Base-by-base conservation (phyloP, 2,797 vertebrate species). In the Sphenodon punctatus region DNA sequence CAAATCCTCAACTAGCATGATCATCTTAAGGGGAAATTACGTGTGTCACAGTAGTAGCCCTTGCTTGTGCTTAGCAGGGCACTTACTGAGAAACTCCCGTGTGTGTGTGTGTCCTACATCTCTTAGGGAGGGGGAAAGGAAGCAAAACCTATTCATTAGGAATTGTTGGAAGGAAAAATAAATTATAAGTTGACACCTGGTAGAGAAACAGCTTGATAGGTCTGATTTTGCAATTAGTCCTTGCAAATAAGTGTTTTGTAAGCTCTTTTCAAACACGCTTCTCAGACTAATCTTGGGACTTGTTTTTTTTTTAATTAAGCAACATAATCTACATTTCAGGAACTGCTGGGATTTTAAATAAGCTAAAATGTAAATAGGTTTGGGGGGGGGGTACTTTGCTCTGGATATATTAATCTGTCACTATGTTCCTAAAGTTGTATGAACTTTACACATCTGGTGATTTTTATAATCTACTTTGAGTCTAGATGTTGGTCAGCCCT, bases 1-100 rank as follows among this genome's bases (percentile, higher is more conserved):
- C 55, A 93, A 82, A 92, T 90, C 80, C 66, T 85, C 61, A 78
- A 63, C 75, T 3, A 49, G n/a, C 38, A 34, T 39, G 45, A 86
- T 83, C 77, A 72, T 85, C 78, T 90, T 84, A 86, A 63, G 68
- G 20, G 51, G 69, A 80, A 77, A 75, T 34, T 78, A 19, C 5
- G 4, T 53, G 13, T 65, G 30, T 17, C 8, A 22, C 80, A 75
- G 36, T 20, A 39, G 61, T 60, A 65, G 36, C 43, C 73, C 42
- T 45, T 48, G 36, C 34, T n/a, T 60, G 25, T 61, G 23, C 64
- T 55, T 55, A 16, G 32, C 61, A 32, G 56, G 30, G 20, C 19
- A 39, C 11, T 77, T 27, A 42, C 1, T 38, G 59, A 27, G 51
- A n/a, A 60, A 27, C 63, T 87, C 58, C 42, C 46, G 63, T n/a